Evolutionary conservation across 2,888 invertebrate species (phyloP).

Genomic region (Brachyopa scutellaris): DNA sequence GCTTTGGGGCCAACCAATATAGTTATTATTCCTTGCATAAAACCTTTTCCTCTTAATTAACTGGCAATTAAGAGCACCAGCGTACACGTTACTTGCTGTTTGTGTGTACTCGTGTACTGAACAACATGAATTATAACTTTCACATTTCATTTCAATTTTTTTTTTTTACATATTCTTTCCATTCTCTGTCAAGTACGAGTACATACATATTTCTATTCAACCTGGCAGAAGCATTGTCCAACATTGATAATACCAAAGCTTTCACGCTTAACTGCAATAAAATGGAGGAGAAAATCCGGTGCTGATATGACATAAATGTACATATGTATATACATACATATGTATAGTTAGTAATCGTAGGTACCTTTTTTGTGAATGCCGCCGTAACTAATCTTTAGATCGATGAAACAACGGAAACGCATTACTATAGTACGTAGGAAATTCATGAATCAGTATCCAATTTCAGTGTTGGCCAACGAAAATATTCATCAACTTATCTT

Average conservation of each 20-base stretch:
- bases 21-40: conserved; percentile 52
- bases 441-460: conserved; percentile 31
- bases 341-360: too few relatives aligned
- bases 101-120: conserved; percentile 21
- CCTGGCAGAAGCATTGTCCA: conserved; percentile 31
- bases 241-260: conserved; percentile 55
- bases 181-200: conserved; percentile 42
- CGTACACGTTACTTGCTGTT: conserved; percentile 24
- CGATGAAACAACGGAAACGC: conserved; percentile 31
- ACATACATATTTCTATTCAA: conserved; percentile 51
- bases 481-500: conserved; percentile 3
- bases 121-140: conserved; percentile 57
- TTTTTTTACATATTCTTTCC: conserved; percentile 2
- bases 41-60: conserved; percentile 51
- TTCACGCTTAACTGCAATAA: conserved; percentile 49
- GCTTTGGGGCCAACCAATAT: conserved; percentile 2
- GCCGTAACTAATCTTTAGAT: neutral
- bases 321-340: neutral
- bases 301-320: too few relatives aligned
- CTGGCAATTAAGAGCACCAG: conserved; percentile 43
- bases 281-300: conserved; percentile 43
- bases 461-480: neutral
- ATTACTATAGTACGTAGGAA: neutral
- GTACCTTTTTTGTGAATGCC: neutral
- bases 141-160: conserved; percentile 27